Percentiles rank a stretch among this genome's conserved stretches.
Evolutionary conservation across 2,888 invertebrate species (phyloP).

Genomic region (Tortricodes alternella): DNA sequence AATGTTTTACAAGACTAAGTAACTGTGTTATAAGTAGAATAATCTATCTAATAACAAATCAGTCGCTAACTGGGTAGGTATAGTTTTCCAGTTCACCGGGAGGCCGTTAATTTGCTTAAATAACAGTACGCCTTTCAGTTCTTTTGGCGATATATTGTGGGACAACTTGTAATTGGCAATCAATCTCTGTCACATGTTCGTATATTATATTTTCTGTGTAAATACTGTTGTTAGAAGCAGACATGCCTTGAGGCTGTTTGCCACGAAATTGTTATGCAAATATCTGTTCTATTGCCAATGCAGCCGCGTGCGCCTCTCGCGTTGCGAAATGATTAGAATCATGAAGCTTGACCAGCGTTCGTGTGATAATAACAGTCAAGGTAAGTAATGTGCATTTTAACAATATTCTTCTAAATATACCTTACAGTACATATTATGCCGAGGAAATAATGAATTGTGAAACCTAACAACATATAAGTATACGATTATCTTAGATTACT

Average conservation of each 20-base stretch:
- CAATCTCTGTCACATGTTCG: conserved; percentile 39
- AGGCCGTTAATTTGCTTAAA: too few species aligned
- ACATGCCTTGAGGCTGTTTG: conserved; percentile 53
- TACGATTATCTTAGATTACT: too few species aligned
- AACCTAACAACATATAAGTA: too few species aligned
- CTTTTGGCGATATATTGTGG: conserved; percentile 2
- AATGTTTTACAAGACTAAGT: too few species aligned
- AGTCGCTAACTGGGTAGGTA: too few species aligned
- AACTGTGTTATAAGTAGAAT: neutral
- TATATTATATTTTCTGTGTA: conserved; percentile 32
- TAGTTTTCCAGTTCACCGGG: too few species aligned
- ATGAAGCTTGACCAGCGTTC: conserved; percentile 25
- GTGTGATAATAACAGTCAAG: conserved; percentile 25
- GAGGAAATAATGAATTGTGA: too few species aligned
- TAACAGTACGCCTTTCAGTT: conserved; percentile 8
- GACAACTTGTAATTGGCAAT: conserved; percentile 31
- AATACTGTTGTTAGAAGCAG: conserved; percentile 39
- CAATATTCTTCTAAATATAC: neutral
- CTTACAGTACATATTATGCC: neutral
- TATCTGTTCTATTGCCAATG: conserved; percentile 36
- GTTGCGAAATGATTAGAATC: conserved; percentile 40
- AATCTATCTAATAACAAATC: conserved; percentile 6
- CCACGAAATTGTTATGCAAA: conserved; percentile 72
- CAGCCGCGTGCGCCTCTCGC: conserved; percentile 43
- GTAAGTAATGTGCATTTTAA: neutral